Conservation (phyloP, 2,888 invertebrate species). For the Tupiocoris notatus region DNA sequence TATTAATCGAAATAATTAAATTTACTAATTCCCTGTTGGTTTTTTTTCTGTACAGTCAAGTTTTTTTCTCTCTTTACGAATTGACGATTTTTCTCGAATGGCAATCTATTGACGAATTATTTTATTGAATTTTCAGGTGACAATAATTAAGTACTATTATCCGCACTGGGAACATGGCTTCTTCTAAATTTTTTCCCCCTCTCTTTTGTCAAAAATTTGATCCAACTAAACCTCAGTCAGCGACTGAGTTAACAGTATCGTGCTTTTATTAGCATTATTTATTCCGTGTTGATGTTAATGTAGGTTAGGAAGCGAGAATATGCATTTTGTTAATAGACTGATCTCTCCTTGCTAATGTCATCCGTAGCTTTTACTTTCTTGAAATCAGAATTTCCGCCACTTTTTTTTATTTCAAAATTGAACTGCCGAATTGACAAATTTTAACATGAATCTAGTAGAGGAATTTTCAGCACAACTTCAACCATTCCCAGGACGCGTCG, state of each 20-base stretch:
- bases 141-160: slow-evolving; percentile 50
- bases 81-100: no score
- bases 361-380: background rate
- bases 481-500: no score
- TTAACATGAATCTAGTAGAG: no score
- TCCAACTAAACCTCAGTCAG: background rate
- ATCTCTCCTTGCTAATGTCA: slow-evolving; percentile 25
- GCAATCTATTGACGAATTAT: background rate
- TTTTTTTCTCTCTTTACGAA: no score
- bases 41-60: no score
- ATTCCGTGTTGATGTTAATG: slow-evolving; percentile 22
- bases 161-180: slow-evolving; percentile 51
- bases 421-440: no score
- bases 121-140: slow-evolving; percentile 47
- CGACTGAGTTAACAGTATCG: background rate
- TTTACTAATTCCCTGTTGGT: no score
- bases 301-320: background rate
- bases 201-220: background rate
- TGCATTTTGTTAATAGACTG: slow-evolving; percentile 25
- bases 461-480: no score
- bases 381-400: no score
- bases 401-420: no score
- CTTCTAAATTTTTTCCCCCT: slow-evolving; percentile 44
- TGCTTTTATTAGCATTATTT: slow-evolving; percentile 21
- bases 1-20: no score